Base-by-base conservation (phyloP, 2,113 vertebrate species). In the Raja brachyura region DNA sequence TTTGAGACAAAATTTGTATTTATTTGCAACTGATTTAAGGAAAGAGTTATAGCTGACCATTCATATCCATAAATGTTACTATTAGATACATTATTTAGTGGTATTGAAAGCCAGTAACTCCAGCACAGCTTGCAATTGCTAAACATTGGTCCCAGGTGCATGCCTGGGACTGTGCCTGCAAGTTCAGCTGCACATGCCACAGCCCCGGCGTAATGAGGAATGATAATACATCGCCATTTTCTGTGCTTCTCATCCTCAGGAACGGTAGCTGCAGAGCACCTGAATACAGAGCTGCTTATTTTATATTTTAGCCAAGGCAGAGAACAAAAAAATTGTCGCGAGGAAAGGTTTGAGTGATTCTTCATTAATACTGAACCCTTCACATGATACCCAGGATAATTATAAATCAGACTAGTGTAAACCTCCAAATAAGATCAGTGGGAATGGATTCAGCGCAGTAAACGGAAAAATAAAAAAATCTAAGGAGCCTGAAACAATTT, bases 101-200 rank as follows among this genome's bases (percentile, higher is more conserved):
- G 68, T 54, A 74, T 73, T 70, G 90, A 54, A 48, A 92, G 39
- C 33, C 66, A 73, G 31, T 48, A 70, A 92, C 66, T 92, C 88
- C 63, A 73, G 88, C 88, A 90, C 63, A 90, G 90, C 66, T 92
- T 92, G 90, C 39, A 92, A 74, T 88, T 73, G 90, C 90, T 70
- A 92, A 73, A 73, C 88, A 92, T 92, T 92, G 68, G 66, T 92
- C 90, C 90, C 90, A 92, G 48, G 90, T 92, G 90, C 90, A 48
- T 74, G 66, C 90, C 68, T 74, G 20, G 31, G 68, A 92, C 33
- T 73, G 33, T 85, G 54, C 81, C 54, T 22, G 79, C 20, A 85
- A 85, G 81, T 74, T 92, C 68, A 33, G 70, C 33, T 73, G 68
- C 33, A 31, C 90, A 92, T 92, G 68, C 31, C 90, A 73, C 66